Conservation (phyloP, 2,113 vertebrate species). For the Bothrops jararaca region DNA sequence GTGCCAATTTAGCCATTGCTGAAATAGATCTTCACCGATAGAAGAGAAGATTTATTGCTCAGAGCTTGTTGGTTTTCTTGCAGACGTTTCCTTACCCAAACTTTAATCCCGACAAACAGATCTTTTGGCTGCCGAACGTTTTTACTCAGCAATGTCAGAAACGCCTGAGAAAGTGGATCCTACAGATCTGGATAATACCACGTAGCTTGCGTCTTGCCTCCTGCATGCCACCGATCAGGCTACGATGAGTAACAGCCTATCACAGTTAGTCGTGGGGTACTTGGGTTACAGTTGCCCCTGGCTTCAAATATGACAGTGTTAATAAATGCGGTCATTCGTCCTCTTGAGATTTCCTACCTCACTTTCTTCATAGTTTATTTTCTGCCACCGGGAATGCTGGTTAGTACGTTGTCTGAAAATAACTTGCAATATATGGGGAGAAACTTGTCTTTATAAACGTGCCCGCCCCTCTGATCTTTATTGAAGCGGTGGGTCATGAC, state of each 20-base stretch:
- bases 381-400: neutral
- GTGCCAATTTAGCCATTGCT: neutral
- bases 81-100: neutral
- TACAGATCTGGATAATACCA: neutral
- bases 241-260: neutral
- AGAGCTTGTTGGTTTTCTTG: neutral
- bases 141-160: neutral
- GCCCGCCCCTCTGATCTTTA: neutral
- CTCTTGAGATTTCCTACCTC: neutral
- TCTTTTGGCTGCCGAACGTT: neutral
- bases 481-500: neutral
- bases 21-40: neutral
- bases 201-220: neutral
- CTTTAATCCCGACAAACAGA: neutral
- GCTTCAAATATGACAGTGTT: neutral
- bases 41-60: neutral
- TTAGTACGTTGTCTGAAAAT: neutral
- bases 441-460: neutral
- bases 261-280: too few species aligned
- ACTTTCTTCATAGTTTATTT: neutral
- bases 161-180: neutral
- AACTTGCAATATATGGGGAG: neutral
- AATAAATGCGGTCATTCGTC: neutral
- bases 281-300: neutral
- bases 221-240: neutral